Base-by-base conservation (phyloP, 2,888 invertebrate species). In the Stenotaenia linearis region DNA sequence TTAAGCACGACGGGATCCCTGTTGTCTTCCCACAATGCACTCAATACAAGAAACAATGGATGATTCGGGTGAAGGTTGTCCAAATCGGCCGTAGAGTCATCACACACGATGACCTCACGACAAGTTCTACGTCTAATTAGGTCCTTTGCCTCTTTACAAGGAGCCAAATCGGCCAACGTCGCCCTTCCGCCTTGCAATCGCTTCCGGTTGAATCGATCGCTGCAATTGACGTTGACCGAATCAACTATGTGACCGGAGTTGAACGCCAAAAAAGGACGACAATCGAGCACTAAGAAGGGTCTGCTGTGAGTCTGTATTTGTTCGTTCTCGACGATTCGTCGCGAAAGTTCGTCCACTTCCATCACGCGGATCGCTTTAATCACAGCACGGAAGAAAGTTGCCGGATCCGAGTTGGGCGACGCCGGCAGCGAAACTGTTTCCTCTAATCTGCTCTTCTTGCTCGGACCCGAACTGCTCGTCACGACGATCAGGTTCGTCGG, bases 71-170 rank as follows among this genome's bases (percentile, higher is more conserved):
- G 80, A 4, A 84, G 79, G 12, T 32, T 23, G 21, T 69, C 40
- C 40, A 75, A 30, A 21, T 50, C 78, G 1, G 79, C 45, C 21
- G 83, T 81, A 56, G 91, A 90, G 80, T 89, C 88, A 81, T 92
- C 92, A 84, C 92, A 92, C 84, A 92, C 92, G 77, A 92, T 89
- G 78, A 92, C 89, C 79, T 92, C 90, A 84, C 91, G 91, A 82
- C 88, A 88, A 82, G 88, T 89, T 79, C 89, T 86, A 81, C 89
- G 88, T 84, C 88, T 88, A 79, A 91, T 87, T 77, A 89, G 84
- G 82, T 91, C 91, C 85, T 91, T 91, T 80, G 90, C 90, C 82
- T 91, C 90, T 78, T 89, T 86, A 6, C 90, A 89, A 28, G 90
- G 89, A 32, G 91, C 90, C 81, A 92, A 86, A 85, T 92, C 92